phyloP scores from a whole-genome alignment of 2,797 vertebrate genomes.

The Sebastes trivittatus region DNA sequence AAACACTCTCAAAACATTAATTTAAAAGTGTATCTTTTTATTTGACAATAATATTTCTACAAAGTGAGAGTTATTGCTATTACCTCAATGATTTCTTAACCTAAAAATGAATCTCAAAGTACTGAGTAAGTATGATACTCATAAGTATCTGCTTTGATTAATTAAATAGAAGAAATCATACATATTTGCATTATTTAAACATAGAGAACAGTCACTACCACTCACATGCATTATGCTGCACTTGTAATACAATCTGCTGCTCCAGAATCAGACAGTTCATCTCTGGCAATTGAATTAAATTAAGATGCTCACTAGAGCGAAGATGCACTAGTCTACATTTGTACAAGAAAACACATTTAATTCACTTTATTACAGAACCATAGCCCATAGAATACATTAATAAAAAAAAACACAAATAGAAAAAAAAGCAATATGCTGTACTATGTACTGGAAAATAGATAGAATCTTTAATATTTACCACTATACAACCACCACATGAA shows the following conservation, averaged over 20 bases:
- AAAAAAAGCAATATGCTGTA: no score
- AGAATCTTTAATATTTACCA: background rate
- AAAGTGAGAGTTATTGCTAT: background rate
- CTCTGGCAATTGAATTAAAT: no score
- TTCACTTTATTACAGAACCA: background rate
- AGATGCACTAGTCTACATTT: no score
- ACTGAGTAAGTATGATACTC: background rate
- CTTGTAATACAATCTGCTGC: no score
- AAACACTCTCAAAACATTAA: background rate
- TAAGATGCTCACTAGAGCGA: no score
- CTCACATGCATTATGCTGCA: no score
- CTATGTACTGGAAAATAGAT: background rate
- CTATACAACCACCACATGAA: background rate
- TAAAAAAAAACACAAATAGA: background rate
- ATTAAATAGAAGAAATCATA: no score
- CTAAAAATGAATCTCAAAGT: background rate
- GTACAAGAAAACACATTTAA: background rate
- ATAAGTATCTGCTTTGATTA: no score
- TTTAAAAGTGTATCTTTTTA: background rate
- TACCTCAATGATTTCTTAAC: accelerated
- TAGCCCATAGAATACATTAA: background rate
- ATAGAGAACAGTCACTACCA: no score
- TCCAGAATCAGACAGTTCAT: no score
- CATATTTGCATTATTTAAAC: no score
- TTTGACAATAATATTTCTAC: background rate